These are phyloP conservation scores for Ophonus ardosiacus DNA, from an alignment of 2,888 invertebrate species.

Conservation along the genomic window DNA sequence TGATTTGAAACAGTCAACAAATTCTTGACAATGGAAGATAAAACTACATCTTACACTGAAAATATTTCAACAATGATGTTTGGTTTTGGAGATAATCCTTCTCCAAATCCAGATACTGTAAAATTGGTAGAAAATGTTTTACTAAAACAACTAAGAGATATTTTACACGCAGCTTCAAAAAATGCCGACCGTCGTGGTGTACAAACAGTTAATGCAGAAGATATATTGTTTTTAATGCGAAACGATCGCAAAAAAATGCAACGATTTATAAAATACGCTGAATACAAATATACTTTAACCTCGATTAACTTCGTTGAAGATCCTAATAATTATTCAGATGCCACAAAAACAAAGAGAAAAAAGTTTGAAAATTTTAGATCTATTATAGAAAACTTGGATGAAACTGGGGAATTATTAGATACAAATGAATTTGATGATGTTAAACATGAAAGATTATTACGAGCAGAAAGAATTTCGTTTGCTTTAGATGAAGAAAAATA, in stretches of 20 bases:
- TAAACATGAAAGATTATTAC: constrained; percentile 79
- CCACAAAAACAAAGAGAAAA: constrained; percentile 73
- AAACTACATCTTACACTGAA: constrained; percentile 4
- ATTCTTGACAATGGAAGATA: background rate
- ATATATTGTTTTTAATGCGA: constrained; percentile 90
- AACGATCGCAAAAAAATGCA: constrained; percentile 88
- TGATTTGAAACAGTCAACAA: background rate
- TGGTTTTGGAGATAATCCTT: constrained; percentile 93
- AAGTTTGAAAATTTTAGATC: constrained; percentile 75
- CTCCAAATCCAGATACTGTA: constrained; percentile 89
- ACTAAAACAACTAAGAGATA: constrained; percentile 86
- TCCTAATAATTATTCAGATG: constrained; percentile 74
- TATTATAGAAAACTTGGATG: constrained; percentile 78
- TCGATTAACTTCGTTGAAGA: constrained; percentile 75
- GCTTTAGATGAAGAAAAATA: constrained; percentile 81
- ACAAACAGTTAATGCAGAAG: constrained; percentile 79
- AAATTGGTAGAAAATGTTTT: constrained; percentile 90
- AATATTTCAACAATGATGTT: constrained; percentile 91
- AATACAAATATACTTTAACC: constrained; percentile 77
- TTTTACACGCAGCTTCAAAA: constrained; percentile 87
- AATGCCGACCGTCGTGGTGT: constrained; percentile 80
- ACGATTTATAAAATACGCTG: constrained; percentile 85
- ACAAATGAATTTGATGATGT: constrained; percentile 78
- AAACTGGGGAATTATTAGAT: constrained; percentile 78
- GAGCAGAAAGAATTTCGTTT: constrained; percentile 81